A percentile compares a stretch with the other conserved stretches of the same genome.
Evolutionary conservation across 2,888 invertebrate species (phyloP).

Genomic region (Chironomus tentans): DNA sequence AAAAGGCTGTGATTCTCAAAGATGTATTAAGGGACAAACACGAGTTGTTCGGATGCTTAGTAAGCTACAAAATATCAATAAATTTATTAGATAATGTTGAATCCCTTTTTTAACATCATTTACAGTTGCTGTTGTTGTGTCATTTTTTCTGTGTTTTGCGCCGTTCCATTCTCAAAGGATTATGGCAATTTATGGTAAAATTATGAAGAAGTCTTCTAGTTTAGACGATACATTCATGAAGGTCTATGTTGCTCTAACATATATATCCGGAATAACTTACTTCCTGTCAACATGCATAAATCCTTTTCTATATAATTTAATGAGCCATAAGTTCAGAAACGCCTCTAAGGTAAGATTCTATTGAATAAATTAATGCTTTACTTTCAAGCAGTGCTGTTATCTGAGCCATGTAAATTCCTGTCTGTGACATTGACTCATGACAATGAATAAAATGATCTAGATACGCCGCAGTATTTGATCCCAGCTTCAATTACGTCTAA

Average conservation of each 20-base stretch:
- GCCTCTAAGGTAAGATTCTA: conserved; percentile 52
- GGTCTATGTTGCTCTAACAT: conserved; percentile 53
- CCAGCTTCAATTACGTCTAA: too few species aligned
- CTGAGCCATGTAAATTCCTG: too few species aligned
- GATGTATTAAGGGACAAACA: conserved; percentile 43
- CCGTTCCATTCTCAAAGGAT: conserved; percentile 89
- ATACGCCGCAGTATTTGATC: too few species aligned
- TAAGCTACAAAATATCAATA: conserved; percentile 44
- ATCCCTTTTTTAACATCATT: conserved; percentile 28
- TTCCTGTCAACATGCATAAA: conserved; percentile 61
- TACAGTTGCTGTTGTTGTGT: conserved; percentile 77
- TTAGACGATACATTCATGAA: conserved; percentile 52
- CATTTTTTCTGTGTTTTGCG: conserved; percentile 77
- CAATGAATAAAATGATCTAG: too few species aligned
- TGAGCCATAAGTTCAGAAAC: conserved; percentile 61
- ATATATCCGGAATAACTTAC: conserved; percentile 57
- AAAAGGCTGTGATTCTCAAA: conserved; percentile 33
- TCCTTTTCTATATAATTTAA: conserved; percentile 59
- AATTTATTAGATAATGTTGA: neutral
- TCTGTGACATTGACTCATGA: too few species aligned
- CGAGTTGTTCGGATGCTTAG: conserved; percentile 73
- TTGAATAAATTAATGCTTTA: neutral
- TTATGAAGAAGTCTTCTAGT: conserved; percentile 33
- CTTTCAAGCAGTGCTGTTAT: neutral
- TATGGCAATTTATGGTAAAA: conserved; percentile 62